phyloP scores from a whole-genome alignment of 1,140 invertebrate genomes.

The Polypedilum pembai region DNA sequence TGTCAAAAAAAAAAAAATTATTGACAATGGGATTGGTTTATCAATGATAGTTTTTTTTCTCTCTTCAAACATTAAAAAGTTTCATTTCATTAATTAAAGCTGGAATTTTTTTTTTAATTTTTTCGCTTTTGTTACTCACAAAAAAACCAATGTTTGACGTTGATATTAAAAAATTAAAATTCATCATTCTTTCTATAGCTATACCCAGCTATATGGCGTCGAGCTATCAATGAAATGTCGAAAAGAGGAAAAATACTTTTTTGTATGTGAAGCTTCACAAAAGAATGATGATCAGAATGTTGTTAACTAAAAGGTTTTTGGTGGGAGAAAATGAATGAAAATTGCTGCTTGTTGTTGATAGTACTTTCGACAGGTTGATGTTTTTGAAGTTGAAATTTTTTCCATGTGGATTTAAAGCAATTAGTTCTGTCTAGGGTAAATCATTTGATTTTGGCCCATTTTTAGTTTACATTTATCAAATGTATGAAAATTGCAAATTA shows the following conservation, averaged over 20 bases:
- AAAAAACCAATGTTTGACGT: background rate
- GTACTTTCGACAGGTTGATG: background rate
- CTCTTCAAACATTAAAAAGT: too few species aligned
- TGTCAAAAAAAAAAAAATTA: too few species aligned
- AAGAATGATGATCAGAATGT: background rate
- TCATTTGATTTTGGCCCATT: background rate
- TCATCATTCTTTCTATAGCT: background rate
- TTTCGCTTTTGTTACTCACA: background rate
- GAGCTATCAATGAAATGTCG: conserved; percentile 20
- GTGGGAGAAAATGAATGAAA: background rate
- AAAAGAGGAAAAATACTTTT: background rate
- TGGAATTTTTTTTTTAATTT: background rate
- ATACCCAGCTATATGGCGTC: too few species aligned
- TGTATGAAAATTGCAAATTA: too few species aligned
- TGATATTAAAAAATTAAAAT: conserved; percentile 25
- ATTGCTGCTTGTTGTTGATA: background rate
- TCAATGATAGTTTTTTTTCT: too few species aligned
- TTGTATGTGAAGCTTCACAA: background rate
- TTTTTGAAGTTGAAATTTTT: background rate
- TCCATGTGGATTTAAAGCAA: background rate
- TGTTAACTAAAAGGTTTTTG: background rate
- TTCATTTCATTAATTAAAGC: conserved; percentile 30
- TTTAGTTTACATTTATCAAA: too few species aligned
- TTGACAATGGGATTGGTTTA: too few species aligned
- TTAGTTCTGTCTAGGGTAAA: too few species aligned